Conservation (phyloP, 2,113 vertebrate species). For the Callipepla squamata region DNA sequence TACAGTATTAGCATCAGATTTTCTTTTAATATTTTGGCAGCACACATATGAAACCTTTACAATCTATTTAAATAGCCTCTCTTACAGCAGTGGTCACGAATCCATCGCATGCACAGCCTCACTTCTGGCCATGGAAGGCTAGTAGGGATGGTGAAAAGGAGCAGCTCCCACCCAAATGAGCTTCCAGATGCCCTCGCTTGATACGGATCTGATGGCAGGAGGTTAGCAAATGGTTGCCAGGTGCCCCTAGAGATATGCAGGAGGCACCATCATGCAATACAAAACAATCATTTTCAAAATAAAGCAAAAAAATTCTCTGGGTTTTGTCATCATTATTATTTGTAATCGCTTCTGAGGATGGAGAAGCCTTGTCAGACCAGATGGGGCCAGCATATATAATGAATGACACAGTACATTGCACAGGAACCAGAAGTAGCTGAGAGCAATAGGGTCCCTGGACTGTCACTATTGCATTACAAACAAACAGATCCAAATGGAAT, state of each 20-base stretch:
- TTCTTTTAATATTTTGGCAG: conserved; percentile 67
- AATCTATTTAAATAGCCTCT: not conserved
- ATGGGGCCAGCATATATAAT: conserved; percentile 51
- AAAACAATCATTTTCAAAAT: conserved; percentile 47
- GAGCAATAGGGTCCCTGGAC: conserved; percentile 7
- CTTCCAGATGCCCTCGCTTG: conserved; percentile 39
- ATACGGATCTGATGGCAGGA: not conserved
- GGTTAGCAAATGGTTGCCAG: conserved; percentile 23
- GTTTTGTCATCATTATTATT: conserved; percentile 56
- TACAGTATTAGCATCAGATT: conserved; percentile 58
- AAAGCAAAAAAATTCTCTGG: conserved; percentile 46
- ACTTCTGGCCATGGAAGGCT: not conserved
- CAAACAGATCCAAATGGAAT: not conserved
- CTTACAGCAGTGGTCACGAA: not conserved
- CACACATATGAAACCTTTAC: not conserved
- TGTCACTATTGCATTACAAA: not conserved
- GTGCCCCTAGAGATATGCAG: not conserved
- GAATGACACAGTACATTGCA: conserved; percentile 43
- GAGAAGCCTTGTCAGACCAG: conserved; percentile 46
- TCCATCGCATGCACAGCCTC: not conserved
- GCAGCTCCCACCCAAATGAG: not conserved
- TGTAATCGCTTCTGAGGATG: conserved; percentile 34
- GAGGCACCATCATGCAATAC: not conserved
- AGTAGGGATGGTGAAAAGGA: not conserved
- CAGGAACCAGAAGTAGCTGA: conserved; percentile 34